Percentiles rank a stretch among this genome's conserved stretches.
These are phyloP conservation scores for Uropsilus gracilis DNA, from an alignment of 2,113 vertebrate genomes.

Conservation along the genomic window DNA sequence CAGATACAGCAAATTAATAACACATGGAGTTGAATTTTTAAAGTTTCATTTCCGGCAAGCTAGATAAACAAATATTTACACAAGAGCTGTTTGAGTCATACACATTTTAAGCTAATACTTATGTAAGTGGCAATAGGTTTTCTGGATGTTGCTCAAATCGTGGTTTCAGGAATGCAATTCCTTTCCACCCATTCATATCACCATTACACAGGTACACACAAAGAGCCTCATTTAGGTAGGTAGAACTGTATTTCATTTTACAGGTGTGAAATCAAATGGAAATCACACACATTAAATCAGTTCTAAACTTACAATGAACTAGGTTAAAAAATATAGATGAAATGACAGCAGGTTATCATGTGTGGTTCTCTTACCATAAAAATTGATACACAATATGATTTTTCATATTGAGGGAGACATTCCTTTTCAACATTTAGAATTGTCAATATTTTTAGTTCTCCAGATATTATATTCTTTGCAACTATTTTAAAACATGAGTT, in stretches of 20 bases:
- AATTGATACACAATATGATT: not conserved
- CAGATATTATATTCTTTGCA: not conserved
- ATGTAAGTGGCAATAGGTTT: conserved; percentile 38
- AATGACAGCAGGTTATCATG: not conserved
- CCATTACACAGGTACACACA: not conserved
- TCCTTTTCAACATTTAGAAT: not conserved
- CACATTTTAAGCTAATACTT: conserved; percentile 20
- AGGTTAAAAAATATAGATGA: not conserved
- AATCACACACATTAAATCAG: not conserved
- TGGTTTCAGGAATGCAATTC: conserved; percentile 8
- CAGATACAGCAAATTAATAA: conserved; percentile 38
- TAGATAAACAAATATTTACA: conserved; percentile 63
- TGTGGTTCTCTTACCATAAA: not conserved
- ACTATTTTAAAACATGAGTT: conserved; percentile 29
- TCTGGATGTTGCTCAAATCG: conserved; percentile 25
- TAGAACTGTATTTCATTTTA: not conserved
- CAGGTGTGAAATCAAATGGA: not conserved
- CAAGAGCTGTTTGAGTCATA: conserved; percentile 48
- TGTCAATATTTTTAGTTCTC: not conserved
- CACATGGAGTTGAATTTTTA: conserved; percentile 33
- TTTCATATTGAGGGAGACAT: not conserved
- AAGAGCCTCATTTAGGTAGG: not conserved
- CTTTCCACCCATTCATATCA: not conserved
- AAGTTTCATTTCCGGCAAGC: conserved; percentile 55
- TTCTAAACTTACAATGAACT: not conserved